A percentile compares a stretch with the other conserved stretches of the same genome.
Evolutionary conservation across 2,888 invertebrate genomes (phyloP).

Genomic region (Atethmia centrago): DNA sequence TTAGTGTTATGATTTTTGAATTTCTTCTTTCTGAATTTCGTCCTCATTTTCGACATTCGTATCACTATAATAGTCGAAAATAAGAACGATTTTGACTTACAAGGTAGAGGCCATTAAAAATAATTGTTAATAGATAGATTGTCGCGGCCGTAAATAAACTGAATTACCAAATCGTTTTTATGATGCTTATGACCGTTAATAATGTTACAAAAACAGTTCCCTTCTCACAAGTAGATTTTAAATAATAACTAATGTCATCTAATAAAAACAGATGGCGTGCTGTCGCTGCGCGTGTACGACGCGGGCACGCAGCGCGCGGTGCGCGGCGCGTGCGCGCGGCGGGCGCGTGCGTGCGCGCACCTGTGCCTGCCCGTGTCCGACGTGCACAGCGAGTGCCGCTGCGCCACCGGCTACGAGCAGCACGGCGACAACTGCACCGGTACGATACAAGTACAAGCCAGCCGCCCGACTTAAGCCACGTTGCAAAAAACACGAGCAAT

Average conservation of each 20-base stretch:
- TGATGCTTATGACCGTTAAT: neutral
- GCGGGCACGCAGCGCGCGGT: conserved; percentile 78
- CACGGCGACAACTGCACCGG: conserved; percentile 91
- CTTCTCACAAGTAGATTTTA: neutral
- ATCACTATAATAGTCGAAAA: no score
- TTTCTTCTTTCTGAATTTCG: no score
- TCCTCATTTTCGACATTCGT: no score
- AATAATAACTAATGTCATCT: neutral
- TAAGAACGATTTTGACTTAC: no score
- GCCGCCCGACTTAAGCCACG: no score
- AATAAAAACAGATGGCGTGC: conserved; percentile 88
- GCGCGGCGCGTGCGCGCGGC: conserved; percentile 46
- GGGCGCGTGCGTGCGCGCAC: conserved; percentile 89
- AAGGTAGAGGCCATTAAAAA: no score
- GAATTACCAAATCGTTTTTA: neutral
- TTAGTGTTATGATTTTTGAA: no score
- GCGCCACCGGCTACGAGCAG: conserved; percentile 90
- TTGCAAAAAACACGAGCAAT: neutral
- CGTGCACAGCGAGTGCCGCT: conserved; percentile 92
- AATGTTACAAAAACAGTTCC: neutral
- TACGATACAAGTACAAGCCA: conserved; percentile 62
- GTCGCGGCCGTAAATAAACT: no score
- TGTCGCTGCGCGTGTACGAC: conserved; percentile 90
- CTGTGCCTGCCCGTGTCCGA: conserved; percentile 94
- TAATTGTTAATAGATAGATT: no score